A percentile compares a stretch with the other conserved stretches of the same genome.
Evolutionary conservation across 2,888 invertebrate genomes (phyloP).

Genomic region (Rosalia funebris): DNA sequence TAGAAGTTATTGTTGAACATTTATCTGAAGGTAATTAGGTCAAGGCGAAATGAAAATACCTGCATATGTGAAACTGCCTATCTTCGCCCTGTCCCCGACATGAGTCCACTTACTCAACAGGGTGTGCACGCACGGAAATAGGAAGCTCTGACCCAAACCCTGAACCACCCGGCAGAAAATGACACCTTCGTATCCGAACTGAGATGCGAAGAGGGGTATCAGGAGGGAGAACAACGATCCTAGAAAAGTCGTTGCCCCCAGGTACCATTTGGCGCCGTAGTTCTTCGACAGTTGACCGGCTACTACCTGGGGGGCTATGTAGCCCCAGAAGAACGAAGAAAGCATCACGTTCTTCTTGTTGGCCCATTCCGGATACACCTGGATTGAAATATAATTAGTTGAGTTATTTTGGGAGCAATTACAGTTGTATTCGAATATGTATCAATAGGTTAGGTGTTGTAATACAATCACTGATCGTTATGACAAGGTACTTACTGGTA

Average conservation of each 20-base stretch:
- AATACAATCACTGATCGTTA: too few species aligned
- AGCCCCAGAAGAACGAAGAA: slow-evolving; percentile 85
- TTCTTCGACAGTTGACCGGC: slow-evolving; percentile 76
- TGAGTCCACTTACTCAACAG: slow-evolving; percentile 83
- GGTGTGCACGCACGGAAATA: slow-evolving; percentile 77
- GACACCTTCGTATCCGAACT: slow-evolving; percentile 71
- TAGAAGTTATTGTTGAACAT: too few species aligned
- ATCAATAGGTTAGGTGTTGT: too few species aligned
- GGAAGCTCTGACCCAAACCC: slow-evolving; percentile 78
- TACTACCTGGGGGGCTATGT: slow-evolving; percentile 76
- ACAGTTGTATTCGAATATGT: too few species aligned
- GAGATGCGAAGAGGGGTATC: slow-evolving; percentile 75
- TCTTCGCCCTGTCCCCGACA: slow-evolving; percentile 72
- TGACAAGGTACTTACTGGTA: slow-evolving; percentile 65
- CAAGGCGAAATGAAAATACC: too few species aligned
- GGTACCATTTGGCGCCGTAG: slow-evolving; percentile 78
- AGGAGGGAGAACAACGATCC: slow-evolving; percentile 74
- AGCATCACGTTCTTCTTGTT: slow-evolving; percentile 64
- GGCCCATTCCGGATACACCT: slow-evolving; percentile 34
- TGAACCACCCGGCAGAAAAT: slow-evolving; percentile 74
- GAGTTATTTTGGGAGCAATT: too few species aligned
- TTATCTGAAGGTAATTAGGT: too few species aligned
- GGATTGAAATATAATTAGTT: slow-evolving; percentile 65
- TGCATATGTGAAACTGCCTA: slow-evolving; percentile 74
- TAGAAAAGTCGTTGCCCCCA: slow-evolving; percentile 67